Conservation (phyloP, 2,113 vertebrate species). For the Indicator maculatus region DNA sequence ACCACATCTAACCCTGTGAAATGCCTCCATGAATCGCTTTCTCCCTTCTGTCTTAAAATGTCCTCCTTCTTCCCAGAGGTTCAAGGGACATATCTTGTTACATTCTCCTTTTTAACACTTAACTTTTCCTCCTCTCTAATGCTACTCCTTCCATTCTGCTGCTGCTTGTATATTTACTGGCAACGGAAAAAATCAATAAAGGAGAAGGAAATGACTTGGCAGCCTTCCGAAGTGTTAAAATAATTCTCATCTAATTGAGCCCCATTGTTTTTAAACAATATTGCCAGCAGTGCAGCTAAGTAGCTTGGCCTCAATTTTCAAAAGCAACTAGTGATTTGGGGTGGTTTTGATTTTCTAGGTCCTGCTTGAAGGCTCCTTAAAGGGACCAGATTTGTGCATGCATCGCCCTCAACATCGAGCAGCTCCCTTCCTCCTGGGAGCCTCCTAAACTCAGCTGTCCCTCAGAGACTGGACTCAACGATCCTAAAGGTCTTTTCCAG, state of each 20-base stretch:
- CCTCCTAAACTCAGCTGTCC: no score
- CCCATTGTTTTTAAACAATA: slow-evolving; percentile 54
- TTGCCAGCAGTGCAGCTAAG: neutral
- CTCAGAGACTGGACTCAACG: no score
- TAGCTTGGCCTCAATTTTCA: slow-evolving; percentile 4
- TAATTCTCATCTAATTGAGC: slow-evolving; percentile 66
- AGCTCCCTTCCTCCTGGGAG: no score
- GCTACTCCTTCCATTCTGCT: slow-evolving; percentile 32
- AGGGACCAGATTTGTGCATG: rapidly evolving
- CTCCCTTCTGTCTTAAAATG: slow-evolving; percentile 54
- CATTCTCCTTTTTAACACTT: slow-evolving; percentile 54
- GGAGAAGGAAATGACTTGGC: slow-evolving; percentile 54
- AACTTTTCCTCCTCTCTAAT: neutral
- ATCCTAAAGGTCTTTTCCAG: no score
- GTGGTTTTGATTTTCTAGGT: neutral
- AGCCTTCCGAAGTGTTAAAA: slow-evolving; percentile 64
- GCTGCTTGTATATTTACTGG: slow-evolving; percentile 48
- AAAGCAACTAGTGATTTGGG: slow-evolving; percentile 7
- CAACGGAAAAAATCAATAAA: slow-evolving; percentile 59
- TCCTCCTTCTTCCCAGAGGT: slow-evolving; percentile 35
- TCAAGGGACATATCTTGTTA: slow-evolving; percentile 8
- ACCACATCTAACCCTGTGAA: slow-evolving; percentile 8
- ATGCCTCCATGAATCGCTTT: slow-evolving; percentile 31
- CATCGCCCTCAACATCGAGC: no score
- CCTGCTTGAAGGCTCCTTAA: neutral